Conservation (phyloP, 2,888 invertebrate species). For the Salticus scenicus region DNA sequence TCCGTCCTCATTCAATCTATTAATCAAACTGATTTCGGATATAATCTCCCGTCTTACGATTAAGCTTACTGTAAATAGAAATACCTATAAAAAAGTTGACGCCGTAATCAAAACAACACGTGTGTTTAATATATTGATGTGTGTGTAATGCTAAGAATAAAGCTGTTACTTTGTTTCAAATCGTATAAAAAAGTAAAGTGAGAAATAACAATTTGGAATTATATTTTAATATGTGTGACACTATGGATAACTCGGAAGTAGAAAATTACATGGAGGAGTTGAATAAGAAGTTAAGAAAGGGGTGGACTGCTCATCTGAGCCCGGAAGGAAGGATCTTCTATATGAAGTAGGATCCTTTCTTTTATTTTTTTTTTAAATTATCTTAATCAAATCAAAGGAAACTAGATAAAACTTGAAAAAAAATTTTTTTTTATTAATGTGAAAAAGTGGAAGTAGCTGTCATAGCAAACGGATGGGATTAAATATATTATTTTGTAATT, state of each 20-base stretch:
- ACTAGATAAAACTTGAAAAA: no score
- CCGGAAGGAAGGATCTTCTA: slow-evolving; percentile 89
- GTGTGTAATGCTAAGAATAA: background rate
- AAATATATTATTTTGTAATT: no score
- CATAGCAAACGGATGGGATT: no score
- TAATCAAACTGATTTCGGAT: background rate
- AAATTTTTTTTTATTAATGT: no score
- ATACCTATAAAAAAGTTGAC: background rate
- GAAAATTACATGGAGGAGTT: slow-evolving; percentile 45
- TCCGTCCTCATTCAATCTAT: background rate
- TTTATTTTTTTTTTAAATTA: no score
- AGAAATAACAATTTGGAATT: background rate
- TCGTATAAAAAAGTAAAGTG: background rate
- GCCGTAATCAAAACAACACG: background rate
- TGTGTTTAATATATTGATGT: background rate
- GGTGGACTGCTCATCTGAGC: slow-evolving; percentile 87
- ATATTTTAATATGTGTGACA: background rate
- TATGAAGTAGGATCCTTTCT: slow-evolving; percentile 85
- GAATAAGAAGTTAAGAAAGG: slow-evolving; percentile 79
- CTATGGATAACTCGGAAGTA: slow-evolving; percentile 22
- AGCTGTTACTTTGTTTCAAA: background rate
- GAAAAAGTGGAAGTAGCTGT: no score
- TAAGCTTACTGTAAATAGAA: background rate
- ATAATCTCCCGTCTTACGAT: background rate
- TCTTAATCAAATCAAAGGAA: no score